These are phyloP conservation scores for Cynoglossus semilaevis DNA, from an alignment of 2,113 vertebrate species.

Conservation along the genomic window DNA sequence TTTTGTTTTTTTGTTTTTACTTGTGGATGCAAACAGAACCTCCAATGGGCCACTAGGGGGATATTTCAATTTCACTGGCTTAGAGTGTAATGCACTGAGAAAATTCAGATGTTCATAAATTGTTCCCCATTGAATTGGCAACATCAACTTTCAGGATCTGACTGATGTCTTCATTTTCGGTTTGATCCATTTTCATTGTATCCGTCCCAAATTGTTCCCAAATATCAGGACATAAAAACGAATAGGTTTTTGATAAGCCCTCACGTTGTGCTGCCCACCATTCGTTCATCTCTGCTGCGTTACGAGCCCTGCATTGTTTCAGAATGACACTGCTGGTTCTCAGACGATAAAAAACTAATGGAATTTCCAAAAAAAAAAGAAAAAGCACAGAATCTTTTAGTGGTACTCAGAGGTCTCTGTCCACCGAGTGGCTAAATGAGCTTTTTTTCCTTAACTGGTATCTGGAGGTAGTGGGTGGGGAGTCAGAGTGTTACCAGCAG, in stretches of 20 bases:
- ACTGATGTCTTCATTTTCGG: not conserved
- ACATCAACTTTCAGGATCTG: slow-evolving; percentile 14
- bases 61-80: not conserved
- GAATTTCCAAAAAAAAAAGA: slow-evolving; percentile 36
- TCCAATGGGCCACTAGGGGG: not conserved
- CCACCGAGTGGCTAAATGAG: slow-evolving; percentile 52
- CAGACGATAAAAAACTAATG: slow-evolving; percentile 45
- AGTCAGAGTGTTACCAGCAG: slow-evolving; percentile 5
- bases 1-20: no score
- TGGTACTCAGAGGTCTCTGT: slow-evolving; percentile 30
- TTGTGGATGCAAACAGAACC: not conserved
- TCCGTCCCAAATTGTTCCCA: slow-evolving; percentile 2
- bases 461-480: slow-evolving; percentile 15
- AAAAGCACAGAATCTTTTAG: slow-evolving; percentile 55
- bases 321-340: not conserved
- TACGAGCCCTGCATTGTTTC: not conserved
- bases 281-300: not conserved
- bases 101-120: slow-evolving; percentile 14
- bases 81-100: not conserved
- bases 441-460: slow-evolving; percentile 43
- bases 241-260: not conserved
- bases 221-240: not conserved
- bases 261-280: not conserved
- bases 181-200: slow-evolving; percentile 16
- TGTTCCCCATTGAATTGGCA: slow-evolving; percentile 2